Evolutionary conservation across 2,888 invertebrate genomes (phyloP).

Genomic region (Ectemnius continuus): DNA sequence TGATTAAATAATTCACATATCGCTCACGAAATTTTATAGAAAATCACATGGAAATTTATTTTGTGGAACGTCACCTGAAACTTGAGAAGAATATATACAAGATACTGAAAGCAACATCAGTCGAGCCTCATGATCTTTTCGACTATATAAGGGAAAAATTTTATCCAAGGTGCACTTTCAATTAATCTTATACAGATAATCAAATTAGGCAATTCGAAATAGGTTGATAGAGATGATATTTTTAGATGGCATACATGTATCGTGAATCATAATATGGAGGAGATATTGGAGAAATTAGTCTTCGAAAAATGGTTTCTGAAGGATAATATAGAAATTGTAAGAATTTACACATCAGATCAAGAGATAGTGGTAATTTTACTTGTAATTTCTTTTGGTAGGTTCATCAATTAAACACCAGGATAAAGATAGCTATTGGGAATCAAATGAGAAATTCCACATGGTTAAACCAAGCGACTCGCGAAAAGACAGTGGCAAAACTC

Average conservation of each 20-base stretch:
- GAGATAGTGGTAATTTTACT: no score
- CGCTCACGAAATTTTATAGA: background rate
- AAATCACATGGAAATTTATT: background rate
- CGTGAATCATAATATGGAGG: background rate
- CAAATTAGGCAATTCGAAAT: background rate
- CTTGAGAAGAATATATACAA: background rate
- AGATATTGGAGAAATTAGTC: background rate
- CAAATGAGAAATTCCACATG: background rate
- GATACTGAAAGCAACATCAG: no score
- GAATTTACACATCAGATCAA: background rate
- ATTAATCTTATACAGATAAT: no score
- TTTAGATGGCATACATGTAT: constrained; percentile 2
- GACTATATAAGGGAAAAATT: no score
- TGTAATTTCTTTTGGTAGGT: background rate
- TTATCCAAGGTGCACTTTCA: no score
- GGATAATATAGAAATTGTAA: background rate
- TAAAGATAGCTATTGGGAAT: background rate
- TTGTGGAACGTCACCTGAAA: constrained; percentile 3
- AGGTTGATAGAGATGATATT: background rate
- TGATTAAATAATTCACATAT: background rate
- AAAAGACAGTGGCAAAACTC: background rate
- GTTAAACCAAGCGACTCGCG: background rate
- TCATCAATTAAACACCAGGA: background rate
- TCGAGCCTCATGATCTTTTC: no score
- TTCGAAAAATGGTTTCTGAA: background rate